phyloP scores from a whole-genome alignment of 2,888 invertebrate genomes.

The Crioceris asparagi region DNA sequence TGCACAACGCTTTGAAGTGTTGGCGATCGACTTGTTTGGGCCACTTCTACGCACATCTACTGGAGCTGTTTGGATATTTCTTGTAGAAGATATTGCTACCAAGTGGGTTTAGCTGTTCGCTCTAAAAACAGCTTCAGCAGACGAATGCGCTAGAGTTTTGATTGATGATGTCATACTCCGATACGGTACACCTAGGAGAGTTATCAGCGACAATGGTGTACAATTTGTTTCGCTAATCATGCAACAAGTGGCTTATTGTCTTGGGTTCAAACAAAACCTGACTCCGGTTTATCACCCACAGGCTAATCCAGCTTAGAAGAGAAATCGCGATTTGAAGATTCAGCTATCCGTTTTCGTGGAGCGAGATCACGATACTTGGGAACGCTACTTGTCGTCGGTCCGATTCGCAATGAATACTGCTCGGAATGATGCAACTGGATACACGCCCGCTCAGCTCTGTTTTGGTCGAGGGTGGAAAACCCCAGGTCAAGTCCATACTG shows the following conservation, averaged over 20 bases:
- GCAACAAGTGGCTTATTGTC: slow-evolving; percentile 25
- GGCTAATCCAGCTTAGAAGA: slow-evolving; percentile 16
- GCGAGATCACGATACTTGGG: slow-evolving; percentile 25
- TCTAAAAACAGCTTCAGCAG: slow-evolving; percentile 10
- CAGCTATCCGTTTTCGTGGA: slow-evolving; percentile 25
- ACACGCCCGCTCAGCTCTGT: slow-evolving; percentile 25
- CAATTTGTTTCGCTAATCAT: slow-evolving; percentile 27
- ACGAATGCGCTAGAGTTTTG: slow-evolving; percentile 18
- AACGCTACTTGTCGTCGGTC: slow-evolving; percentile 8
- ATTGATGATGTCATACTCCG: slow-evolving; percentile 24
- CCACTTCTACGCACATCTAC: slow-evolving; percentile 18
- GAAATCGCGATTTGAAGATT: slow-evolving; percentile 26
- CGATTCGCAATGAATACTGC: slow-evolving; percentile 33
- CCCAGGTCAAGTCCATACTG: slow-evolving; percentile 13
- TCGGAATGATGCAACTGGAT: slow-evolving; percentile 13
- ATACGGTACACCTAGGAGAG: slow-evolving; percentile 26
- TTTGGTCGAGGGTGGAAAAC: slow-evolving; percentile 20
- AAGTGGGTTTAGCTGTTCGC: slow-evolving; percentile 22
- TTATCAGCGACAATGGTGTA: slow-evolving; percentile 31
- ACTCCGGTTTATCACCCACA: slow-evolving; percentile 22
- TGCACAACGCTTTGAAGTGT: slow-evolving; percentile 21
- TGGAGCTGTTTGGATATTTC: slow-evolving; percentile 18
- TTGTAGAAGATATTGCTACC: slow-evolving; percentile 23
- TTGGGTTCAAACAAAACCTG: slow-evolving; percentile 23
- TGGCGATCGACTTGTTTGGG: slow-evolving; percentile 25